Evolutionary conservation across 2,888 invertebrate species (phyloP), one percentile per base, ranked within the genome.

Genomic region (Serrognathus titanus): DNA sequence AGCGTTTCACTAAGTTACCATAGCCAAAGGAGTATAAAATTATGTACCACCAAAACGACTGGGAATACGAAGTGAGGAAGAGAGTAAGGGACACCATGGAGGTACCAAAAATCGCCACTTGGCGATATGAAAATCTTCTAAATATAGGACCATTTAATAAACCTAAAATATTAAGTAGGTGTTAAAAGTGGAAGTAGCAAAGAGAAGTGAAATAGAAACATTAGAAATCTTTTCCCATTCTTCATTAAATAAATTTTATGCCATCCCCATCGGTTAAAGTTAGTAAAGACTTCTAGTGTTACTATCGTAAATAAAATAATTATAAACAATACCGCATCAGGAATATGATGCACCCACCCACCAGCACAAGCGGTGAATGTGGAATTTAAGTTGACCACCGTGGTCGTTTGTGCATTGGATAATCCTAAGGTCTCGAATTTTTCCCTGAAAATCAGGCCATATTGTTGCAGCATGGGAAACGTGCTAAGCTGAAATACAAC

Each of bases 61-160:
- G 79, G 0, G 87, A 85, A 62, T 83, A 84, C 1, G 84, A 84
- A 10, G 86, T 83, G 38, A 83, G 69, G 59, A 86, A 76, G 48
- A 88, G 74, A 0, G 87, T 83, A 60, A 81, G 66, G 48, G 85
- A 83, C 38, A 85, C 83, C 7, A 86, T 67, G 1, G 81, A 68
- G 1, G 86, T 82, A 35, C 88, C 88, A 11, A 81, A 74, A 24
- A 89, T 67, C 0, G 86, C 86, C 3, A 88, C 84, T 78, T 85
- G 84, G 10, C 90, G 82, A 65, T 84, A 89, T 6, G 84, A 83
- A 64, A 83, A 89, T 48, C 80, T 82, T 61, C 83, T 82, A 70
- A 88, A 87, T 24, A 89, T 73, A 1, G 89, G 88, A 9, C 89
- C 89, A 75, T 89, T 89, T 13, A 86, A 79, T 53, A 90, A 77